Percentiles rank a stretch among this genome's conserved stretches.
Conservation (phyloP, 2,113 vertebrate genomes). For the Helogale parvula region DNA sequence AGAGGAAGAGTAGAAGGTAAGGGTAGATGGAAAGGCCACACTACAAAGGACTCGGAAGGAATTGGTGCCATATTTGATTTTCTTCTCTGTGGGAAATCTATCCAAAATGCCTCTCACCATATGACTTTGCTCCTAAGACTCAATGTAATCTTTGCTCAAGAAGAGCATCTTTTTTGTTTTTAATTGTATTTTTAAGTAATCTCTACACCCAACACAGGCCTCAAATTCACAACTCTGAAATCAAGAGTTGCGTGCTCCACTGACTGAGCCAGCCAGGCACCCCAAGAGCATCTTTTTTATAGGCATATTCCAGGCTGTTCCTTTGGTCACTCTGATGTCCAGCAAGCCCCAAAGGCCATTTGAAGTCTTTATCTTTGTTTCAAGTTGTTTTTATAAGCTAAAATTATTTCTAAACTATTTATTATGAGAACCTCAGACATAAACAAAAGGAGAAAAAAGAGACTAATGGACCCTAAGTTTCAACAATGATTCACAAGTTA, state of each 20-base stretch:
- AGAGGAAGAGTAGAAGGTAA: not conserved
- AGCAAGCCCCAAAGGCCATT: not conserved
- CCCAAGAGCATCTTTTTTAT: not conserved
- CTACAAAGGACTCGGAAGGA: not conserved
- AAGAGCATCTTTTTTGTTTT: not conserved
- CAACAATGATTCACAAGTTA: not conserved
- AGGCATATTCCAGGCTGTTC: not conserved
- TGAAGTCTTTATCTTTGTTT: not conserved
- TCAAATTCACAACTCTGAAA: not conserved
- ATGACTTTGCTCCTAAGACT: not conserved
- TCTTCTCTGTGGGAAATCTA: not conserved
- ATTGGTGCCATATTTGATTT: not conserved
- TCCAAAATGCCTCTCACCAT: not conserved
- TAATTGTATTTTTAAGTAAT: not conserved
- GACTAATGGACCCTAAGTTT: not conserved
- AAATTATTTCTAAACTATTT: not conserved
- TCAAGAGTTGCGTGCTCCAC: not conserved
- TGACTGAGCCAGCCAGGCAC: not conserved
- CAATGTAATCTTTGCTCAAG: not conserved
- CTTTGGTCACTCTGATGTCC: not conserved
- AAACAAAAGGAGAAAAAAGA: not conserved
- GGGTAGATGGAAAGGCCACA: accelerated
- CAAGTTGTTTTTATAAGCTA: not conserved
- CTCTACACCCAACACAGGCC: not conserved
- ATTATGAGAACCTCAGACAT: not conserved